These are phyloP conservation scores for Drosophila parthenogenetica DNA, from an alignment of 2,888 invertebrate genomes.

Conservation along the genomic window DNA sequence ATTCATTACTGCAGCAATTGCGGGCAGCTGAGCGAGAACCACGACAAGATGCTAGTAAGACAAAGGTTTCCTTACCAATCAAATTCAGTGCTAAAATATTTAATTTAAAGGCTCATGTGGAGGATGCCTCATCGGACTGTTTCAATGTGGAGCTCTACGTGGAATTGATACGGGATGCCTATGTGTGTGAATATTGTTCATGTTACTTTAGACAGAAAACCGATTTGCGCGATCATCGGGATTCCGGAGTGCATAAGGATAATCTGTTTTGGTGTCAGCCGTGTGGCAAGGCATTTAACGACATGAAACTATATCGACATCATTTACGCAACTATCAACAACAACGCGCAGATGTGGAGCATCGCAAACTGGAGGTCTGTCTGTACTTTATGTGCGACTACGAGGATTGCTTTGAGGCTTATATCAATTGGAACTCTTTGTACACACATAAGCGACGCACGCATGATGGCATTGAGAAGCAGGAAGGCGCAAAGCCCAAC, in stretches of 20 bases:
- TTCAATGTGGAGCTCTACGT: constrained; percentile 44
- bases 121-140: constrained; percentile 36
- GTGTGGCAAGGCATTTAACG: constrained; percentile 56
- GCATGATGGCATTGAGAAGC: constrained; percentile 41
- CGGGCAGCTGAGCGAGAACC: constrained; percentile 72
- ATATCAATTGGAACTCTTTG: constrained; percentile 80
- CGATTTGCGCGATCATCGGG: constrained; percentile 75
- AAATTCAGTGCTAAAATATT: neutral
- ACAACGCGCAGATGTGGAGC: constrained; percentile 47
- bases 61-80: neutral
- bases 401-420: constrained; percentile 73
- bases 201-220: constrained; percentile 69
- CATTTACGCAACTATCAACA: constrained; percentile 64
- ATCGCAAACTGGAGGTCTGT: constrained; percentile 62
- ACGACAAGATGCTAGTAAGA: constrained; percentile 62
- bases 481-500: constrained; percentile 1
- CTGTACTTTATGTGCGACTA: constrained; percentile 77
- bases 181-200: constrained; percentile 82
- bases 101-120: constrained; percentile 32
- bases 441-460: constrained; percentile 77
- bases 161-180: constrained; percentile 67
- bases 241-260: constrained; percentile 66
- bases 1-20: constrained; percentile 75
- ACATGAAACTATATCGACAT: constrained; percentile 73
- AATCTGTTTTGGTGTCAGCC: constrained; percentile 69